phyloP scores from a whole-genome alignment of 2,888 invertebrate species.

The Gerris lacustris region DNA sequence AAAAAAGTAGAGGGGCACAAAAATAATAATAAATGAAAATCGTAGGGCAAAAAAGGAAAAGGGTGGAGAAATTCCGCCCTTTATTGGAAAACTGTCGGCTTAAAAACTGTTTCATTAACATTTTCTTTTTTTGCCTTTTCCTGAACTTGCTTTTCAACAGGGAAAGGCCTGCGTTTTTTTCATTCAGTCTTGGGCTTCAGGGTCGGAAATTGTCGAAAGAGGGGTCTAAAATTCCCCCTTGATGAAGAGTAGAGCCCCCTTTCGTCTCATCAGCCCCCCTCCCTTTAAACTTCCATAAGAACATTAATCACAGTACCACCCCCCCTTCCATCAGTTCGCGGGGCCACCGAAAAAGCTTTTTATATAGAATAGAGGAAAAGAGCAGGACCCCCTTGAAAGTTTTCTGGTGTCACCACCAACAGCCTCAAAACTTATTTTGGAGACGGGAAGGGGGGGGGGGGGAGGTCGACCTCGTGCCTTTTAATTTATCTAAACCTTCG shows the following conservation, averaged over 20 bases:
- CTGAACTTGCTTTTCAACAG: background rate
- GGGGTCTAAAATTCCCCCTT: background rate
- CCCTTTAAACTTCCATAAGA: background rate
- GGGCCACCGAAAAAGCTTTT: background rate
- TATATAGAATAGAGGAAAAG: background rate
- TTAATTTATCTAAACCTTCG: too few species aligned
- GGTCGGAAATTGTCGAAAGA: background rate
- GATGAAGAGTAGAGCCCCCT: background rate
- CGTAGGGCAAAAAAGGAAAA: too few species aligned
- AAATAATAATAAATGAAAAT: too few species aligned
- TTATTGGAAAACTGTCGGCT: background rate
- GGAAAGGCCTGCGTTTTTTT: background rate
- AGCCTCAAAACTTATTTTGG: background rate
- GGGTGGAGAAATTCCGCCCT: background rate
- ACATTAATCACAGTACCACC: background rate
- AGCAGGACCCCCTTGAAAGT: background rate
- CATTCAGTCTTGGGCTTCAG: background rate
- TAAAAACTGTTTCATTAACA: constrained; percentile 3
- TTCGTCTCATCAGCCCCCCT: too few species aligned
- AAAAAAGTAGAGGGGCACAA: too few species aligned
- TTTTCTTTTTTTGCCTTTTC: background rate
- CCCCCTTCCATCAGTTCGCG: too few species aligned
- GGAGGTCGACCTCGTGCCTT: too few species aligned
- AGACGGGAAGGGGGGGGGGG: too few species aligned
- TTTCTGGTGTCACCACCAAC: background rate